These are phyloP conservation scores for Gasterosteus nipponicus DNA, from an alignment of 2,113 vertebrate species.

Conservation along the genomic window DNA sequence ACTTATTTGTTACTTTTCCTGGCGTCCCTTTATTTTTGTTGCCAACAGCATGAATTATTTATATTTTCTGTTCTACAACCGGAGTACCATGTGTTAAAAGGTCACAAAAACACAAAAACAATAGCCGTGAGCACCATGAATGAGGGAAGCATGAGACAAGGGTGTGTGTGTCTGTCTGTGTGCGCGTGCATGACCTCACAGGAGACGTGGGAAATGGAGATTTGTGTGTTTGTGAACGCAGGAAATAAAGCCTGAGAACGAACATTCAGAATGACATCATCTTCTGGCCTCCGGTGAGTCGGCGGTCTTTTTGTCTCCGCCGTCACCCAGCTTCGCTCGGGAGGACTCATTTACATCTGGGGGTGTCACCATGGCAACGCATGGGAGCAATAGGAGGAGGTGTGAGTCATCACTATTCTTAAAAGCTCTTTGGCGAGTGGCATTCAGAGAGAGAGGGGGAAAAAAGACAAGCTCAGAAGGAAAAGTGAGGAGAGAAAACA, in stretches of 20 bases:
- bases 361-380: constrained; percentile 75
- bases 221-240: constrained; percentile 15
- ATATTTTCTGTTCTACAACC: not conserved
- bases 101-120: constrained; percentile 3
- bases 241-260: constrained; percentile 36
- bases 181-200: not conserved
- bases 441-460: not conserved
- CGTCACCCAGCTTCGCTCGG: constrained; percentile 34
- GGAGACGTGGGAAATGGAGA: constrained; percentile 7
- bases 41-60: too few species aligned
- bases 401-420: constrained; percentile 77
- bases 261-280: constrained; percentile 68
- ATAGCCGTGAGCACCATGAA: not conserved
- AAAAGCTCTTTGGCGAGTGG: constrained; percentile 34
- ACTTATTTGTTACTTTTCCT: not conserved
- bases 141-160: constrained; percentile 11
- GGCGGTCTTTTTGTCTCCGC: constrained; percentile 27
- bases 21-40: not conserved
- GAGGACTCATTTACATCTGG: constrained; percentile 72
- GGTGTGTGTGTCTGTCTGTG: not conserved
- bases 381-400: constrained; percentile 61
- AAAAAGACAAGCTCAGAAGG: not conserved
- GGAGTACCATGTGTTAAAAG: constrained; percentile 13
- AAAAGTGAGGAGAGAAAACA: not conserved
- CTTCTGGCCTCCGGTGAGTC: constrained; percentile 63